phyloP scores from a whole-genome alignment of 1,140 invertebrate genomes.

The Brachionus sp. region DNA sequence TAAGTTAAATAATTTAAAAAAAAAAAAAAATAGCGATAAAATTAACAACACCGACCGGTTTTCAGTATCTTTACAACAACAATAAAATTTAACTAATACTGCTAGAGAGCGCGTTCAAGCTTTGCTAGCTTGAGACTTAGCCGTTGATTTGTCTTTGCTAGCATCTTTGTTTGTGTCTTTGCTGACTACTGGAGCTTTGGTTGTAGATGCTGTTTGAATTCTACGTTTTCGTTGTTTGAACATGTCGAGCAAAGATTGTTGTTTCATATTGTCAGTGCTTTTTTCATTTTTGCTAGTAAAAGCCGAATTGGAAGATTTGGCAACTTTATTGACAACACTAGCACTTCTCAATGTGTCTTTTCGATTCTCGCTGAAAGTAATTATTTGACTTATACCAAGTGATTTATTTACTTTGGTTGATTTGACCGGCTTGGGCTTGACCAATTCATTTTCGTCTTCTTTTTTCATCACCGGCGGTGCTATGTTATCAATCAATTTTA shows the following conservation, averaged over 20 bases:
- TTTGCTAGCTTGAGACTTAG: not conserved
- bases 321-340: not conserved
- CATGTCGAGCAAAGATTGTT: constrained; percentile 31
- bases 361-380: constrained; percentile 40
- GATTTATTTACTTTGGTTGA: not conserved
- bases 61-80: not conserved
- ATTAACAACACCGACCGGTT: constrained; percentile 22
- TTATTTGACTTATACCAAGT: constrained; percentile 1
- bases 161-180: not conserved
- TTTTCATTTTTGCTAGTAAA: not conserved
- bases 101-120: too few relatives aligned
- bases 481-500: constrained; percentile 22
- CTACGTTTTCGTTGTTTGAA: constrained; percentile 18
- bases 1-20: constrained; percentile 39
- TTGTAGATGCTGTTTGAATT: not conserved
- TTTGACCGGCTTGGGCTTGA: constrained; percentile 37
- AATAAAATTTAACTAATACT: too few relatives aligned
- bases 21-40: not conserved
- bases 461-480: not conserved
- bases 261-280: constrained; percentile 27
- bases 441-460: not conserved
- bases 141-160: not conserved
- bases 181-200: not conserved
- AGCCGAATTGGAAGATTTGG: not conserved
- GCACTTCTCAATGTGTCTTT: constrained; percentile 36